phyloP scores from a whole-genome alignment of 2,113 vertebrate species.

The Barnardius zonarius region DNA sequence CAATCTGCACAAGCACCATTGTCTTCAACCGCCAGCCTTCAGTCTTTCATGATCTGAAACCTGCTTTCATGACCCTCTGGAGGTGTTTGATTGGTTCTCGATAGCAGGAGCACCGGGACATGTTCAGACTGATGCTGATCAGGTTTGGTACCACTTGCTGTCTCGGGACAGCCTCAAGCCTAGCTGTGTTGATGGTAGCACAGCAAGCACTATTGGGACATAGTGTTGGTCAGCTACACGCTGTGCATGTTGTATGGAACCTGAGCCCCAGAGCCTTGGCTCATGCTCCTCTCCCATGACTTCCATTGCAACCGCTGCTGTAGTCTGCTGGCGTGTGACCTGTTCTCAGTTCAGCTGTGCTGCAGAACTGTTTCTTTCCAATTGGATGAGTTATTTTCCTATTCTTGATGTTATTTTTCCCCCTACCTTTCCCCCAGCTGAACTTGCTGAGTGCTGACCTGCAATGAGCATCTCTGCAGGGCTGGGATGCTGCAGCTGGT shows the following conservation, averaged over 20 bases:
- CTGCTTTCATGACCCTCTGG: neutral
- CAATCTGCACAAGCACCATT: neutral
- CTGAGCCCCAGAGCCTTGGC: too few species aligned
- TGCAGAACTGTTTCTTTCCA: neutral
- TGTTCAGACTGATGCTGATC: neutral
- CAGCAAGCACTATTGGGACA: neutral
- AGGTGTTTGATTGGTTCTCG: neutral
- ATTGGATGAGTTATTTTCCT: neutral
- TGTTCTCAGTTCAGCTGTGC: neutral
- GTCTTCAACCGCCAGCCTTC: neutral
- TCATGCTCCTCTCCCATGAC: neutral
- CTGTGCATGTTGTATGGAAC: neutral
- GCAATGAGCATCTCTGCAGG: neutral
- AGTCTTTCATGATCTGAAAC: neutral
- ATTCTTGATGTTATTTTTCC: neutral
- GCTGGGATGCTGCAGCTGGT: neutral
- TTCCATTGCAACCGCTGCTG: neutral
- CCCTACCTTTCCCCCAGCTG: neutral
- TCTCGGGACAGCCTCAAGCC: neutral
- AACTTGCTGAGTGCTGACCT: neutral
- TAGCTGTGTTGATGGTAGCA: neutral
- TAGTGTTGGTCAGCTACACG: fast-evolving
- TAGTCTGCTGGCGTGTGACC: neutral
- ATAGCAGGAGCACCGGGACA: neutral
- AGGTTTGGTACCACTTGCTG: neutral